phyloP scores from a whole-genome alignment of 2,888 invertebrate species.

The Mythimna albipuncta region DNA sequence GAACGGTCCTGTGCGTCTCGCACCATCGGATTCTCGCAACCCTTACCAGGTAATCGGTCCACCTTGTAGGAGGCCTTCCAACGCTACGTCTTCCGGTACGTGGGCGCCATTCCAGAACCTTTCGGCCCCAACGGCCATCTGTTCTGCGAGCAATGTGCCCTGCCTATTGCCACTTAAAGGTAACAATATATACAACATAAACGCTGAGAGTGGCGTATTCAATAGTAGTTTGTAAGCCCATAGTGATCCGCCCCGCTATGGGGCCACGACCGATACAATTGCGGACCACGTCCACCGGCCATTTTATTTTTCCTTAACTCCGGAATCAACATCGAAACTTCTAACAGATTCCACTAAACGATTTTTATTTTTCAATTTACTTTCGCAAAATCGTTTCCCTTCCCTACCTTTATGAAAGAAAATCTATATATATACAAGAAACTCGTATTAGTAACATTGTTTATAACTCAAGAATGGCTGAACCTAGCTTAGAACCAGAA shows the following conservation, averaged over 20 bases:
- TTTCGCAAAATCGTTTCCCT: background rate
- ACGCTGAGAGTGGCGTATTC: slow-evolving; percentile 45
- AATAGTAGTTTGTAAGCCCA: slow-evolving; percentile 49
- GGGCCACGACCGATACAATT: slow-evolving; percentile 22
- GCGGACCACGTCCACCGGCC: slow-evolving; percentile 7
- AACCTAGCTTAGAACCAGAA: no score
- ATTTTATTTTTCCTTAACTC: slow-evolving; percentile 55
- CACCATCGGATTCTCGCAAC: no score
- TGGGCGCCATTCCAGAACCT: no score
- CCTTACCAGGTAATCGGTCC: no score
- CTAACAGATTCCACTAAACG: slow-evolving; percentile 23
- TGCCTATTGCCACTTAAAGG: background rate
- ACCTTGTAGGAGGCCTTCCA: no score
- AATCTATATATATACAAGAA: background rate
- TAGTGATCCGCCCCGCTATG: slow-evolving; percentile 22
- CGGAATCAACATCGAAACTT: slow-evolving; percentile 26
- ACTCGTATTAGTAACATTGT: no score
- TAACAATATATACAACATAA: slow-evolving; percentile 36
- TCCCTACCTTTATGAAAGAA: background rate
- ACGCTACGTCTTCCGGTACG: no score
- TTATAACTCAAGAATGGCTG: no score
- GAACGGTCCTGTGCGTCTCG: no score
- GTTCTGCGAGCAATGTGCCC: no score
- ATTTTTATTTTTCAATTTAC: slow-evolving; percentile 30
- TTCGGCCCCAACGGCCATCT: no score